Conservation (phyloP, 2,113 vertebrate genomes). For the Sphyrna mokarran region DNA sequence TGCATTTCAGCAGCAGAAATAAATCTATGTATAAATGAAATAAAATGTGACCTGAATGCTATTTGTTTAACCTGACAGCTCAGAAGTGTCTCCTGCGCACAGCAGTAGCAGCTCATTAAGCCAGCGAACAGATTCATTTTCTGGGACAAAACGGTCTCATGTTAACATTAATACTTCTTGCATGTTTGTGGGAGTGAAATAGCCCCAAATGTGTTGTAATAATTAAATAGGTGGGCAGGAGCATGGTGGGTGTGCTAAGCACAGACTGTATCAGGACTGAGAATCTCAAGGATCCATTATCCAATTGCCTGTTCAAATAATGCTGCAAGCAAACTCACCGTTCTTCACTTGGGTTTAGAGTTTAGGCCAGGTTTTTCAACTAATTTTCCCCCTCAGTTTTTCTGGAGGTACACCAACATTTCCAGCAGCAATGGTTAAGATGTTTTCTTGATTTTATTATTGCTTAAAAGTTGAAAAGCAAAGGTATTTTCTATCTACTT, state of each 20-base stretch:
- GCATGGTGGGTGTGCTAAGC: neutral
- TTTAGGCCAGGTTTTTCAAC: neutral
- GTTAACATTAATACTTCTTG: neutral
- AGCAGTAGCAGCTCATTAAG: neutral
- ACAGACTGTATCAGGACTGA: neutral
- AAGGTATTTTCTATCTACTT: neutral
- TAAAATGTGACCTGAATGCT: neutral
- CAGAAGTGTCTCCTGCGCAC: neutral
- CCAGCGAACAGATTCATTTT: conserved; percentile 4
- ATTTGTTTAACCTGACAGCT: neutral
- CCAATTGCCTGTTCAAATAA: neutral
- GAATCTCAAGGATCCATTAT: conserved; percentile 7
- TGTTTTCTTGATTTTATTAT: neutral
- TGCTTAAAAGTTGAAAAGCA: conserved; percentile 13
- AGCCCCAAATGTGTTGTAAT: neutral
- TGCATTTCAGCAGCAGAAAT: neutral
- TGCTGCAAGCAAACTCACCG: neutral
- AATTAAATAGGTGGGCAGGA: neutral
- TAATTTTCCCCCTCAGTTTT: neutral
- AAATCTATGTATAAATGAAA: neutral
- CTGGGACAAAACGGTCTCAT: neutral
- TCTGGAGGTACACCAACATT: neutral
- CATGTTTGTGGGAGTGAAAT: neutral
- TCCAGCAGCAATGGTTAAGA: neutral
- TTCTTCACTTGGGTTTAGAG: neutral